phyloP scores from a whole-genome alignment of 2,888 invertebrate species.

The Philopedon plagiatum region DNA sequence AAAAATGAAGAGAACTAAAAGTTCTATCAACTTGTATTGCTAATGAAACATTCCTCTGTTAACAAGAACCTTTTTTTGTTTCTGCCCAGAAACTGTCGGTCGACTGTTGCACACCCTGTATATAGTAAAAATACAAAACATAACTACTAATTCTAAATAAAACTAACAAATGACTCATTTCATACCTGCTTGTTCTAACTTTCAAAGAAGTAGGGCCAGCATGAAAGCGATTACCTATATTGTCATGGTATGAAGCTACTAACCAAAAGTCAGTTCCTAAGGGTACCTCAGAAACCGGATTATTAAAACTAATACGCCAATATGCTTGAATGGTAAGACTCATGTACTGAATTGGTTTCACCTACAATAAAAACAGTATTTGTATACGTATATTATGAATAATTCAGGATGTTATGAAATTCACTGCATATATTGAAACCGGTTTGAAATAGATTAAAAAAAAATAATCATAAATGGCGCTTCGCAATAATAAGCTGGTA shows the following conservation, averaged over 20 bases:
- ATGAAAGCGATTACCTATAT: constrained; percentile 71
- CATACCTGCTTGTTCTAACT: constrained; percentile 69
- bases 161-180: background rate
- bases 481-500: too few species aligned
- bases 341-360: constrained; percentile 69
- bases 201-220: constrained; percentile 70
- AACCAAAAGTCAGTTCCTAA: constrained; percentile 69
- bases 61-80: too few species aligned
- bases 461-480: too few species aligned
- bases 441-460: too few species aligned
- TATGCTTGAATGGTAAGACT: constrained; percentile 63
- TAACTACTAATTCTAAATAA: background rate
- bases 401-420: too few species aligned
- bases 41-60: too few species aligned
- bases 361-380: constrained; percentile 29
- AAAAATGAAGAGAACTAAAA: too few species aligned
- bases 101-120: too few species aligned
- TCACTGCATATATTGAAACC: too few species aligned
- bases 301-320: constrained; percentile 62
- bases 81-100: too few species aligned
- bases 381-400: background rate
- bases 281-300: constrained; percentile 66
- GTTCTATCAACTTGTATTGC: too few species aligned
- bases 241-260: constrained; percentile 45
- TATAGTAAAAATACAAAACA: too few species aligned